Conservation (phyloP, 2,888 invertebrate species). For the Drosophila quinaria region DNA sequence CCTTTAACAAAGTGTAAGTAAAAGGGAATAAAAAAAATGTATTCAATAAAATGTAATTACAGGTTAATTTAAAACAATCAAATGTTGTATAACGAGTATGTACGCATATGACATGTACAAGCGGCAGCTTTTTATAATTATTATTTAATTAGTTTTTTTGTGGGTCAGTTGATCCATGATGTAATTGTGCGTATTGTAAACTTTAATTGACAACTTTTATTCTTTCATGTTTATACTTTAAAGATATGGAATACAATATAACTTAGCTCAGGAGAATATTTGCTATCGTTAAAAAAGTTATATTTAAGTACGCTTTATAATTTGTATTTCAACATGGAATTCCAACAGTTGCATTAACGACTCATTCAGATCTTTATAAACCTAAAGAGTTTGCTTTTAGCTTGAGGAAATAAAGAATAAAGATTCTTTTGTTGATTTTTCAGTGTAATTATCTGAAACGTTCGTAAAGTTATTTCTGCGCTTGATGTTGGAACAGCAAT, state of each 20-base stretch:
- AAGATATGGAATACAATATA: not conserved
- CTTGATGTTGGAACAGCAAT: not conserved
- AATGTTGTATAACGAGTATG: conserved; percentile 10
- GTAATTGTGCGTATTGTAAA: not conserved
- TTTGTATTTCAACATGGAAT: too few species aligned
- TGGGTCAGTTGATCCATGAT: conserved; percentile 1
- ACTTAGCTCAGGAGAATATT: not conserved
- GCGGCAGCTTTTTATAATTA: conserved; percentile 5
- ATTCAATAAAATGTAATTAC: conserved; percentile 47
- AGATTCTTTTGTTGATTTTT: not conserved
- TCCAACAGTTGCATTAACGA: too few species aligned
- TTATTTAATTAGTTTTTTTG: conserved; percentile 1
- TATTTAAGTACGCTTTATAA: too few species aligned
- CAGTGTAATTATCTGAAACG: not conserved
- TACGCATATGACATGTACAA: conserved; percentile 10
- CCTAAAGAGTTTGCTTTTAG: too few species aligned
- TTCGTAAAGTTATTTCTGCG: not conserved
- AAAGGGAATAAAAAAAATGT: conserved; percentile 5
- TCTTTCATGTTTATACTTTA: not conserved
- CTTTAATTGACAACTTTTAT: not conserved
- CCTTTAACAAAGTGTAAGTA: not conserved
- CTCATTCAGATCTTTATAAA: too few species aligned
- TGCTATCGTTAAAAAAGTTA: too few species aligned
- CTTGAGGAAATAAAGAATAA: not conserved
- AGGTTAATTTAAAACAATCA: conserved; percentile 57